These are phyloP conservation scores for Myiozetetes cayanensis DNA, from an alignment of 2,113 vertebrate genomes.

Conservation along the genomic window DNA sequence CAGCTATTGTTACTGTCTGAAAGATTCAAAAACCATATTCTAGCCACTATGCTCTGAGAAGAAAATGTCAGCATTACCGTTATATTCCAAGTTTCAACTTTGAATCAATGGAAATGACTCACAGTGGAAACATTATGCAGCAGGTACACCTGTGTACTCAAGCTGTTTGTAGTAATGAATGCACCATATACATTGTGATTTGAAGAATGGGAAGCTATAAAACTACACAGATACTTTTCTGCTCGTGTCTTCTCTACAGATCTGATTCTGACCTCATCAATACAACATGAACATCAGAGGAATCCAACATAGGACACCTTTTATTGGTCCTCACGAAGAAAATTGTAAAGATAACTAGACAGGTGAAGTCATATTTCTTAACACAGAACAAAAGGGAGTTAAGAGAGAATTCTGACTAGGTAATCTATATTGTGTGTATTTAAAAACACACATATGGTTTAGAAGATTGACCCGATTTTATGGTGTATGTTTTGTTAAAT, in stretches of 20 bases:
- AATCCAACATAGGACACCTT: not conserved
- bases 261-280: not conserved
- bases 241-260: not conserved
- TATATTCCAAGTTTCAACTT: not conserved
- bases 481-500: not conserved
- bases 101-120: not conserved
- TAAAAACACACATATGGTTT: not conserved
- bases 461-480: not conserved
- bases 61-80: not conserved
- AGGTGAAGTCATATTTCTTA: not conserved
- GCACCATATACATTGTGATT: not conserved
- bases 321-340: not conserved
- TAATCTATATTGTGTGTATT: not conserved
- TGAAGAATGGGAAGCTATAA: not conserved
- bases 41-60: not conserved
- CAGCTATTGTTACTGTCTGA: not conserved
- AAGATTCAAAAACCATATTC: not conserved
- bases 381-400: not conserved
- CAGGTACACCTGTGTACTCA: not conserved
- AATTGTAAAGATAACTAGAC: not conserved
- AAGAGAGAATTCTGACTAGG: not conserved
- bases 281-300: not conserved
- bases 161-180: not conserved
- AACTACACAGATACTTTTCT: not conserved
- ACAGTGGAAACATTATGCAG: not conserved